phyloP scores from a whole-genome alignment of 2,888 invertebrate species.

The Chaetoderma sp. region DNA sequence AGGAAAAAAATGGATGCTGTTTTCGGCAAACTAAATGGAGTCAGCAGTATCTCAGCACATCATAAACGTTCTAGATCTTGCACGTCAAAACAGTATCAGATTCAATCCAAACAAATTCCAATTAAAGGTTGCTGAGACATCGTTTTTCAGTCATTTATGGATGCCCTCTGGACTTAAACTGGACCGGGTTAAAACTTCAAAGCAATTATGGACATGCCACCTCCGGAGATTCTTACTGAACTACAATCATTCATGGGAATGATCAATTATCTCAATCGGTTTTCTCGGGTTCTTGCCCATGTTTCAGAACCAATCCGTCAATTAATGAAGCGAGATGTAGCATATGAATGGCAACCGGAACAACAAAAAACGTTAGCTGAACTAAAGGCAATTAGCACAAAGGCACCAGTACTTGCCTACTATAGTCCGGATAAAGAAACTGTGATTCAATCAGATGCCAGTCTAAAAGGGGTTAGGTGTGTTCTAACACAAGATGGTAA shows the following conservation, averaged over 20 bases:
- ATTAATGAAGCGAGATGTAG: slow-evolving; percentile 15
- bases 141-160: slow-evolving; percentile 29
- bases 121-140: too few relatives aligned
- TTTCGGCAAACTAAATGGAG: neutral
- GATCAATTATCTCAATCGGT: slow-evolving; percentile 22
- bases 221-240: slow-evolving; percentile 17
- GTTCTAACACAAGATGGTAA: slow-evolving; percentile 23
- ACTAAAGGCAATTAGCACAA: slow-evolving; percentile 6
- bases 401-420: slow-evolving; percentile 13
- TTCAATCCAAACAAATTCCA: too few relatives aligned
- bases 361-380: slow-evolving; percentile 17
- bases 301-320: slow-evolving; percentile 19
- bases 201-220: slow-evolving; percentile 21
- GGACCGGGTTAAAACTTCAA: slow-evolving; percentile 22
- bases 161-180: slow-evolving; percentile 25
- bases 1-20: too few relatives aligned
- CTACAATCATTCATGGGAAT: slow-evolving; percentile 33
- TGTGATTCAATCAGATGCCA: too few relatives aligned
- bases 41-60: neutral
- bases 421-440: slow-evolving; percentile 13
- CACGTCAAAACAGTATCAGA: neutral
- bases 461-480: slow-evolving; percentile 28
- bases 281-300: slow-evolving; percentile 16
- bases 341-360: slow-evolving; percentile 23
- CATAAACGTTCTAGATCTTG: too few relatives aligned